Evolutionary conservation across 2,797 vertebrate species (phyloP), one percentile per base, ranked within the genome.

Genomic region (Sebastolobus alascanus): DNA sequence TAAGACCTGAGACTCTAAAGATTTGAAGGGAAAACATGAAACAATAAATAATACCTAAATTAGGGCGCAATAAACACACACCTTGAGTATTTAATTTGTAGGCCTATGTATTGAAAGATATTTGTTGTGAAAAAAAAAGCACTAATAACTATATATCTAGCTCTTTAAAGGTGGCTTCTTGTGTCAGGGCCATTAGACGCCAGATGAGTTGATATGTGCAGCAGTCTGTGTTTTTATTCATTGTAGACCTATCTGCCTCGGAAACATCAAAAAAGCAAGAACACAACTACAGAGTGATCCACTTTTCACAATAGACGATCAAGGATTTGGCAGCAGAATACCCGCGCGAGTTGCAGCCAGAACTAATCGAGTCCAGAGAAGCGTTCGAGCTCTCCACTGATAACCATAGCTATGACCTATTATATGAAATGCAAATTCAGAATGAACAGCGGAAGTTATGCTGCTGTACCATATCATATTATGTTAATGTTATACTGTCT

Each of bases 301-400:
- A 58, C 88, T 75, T 38, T 40, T 8, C 0, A 0, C 1, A 33
- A 84, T 79, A 88, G 46, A 90, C 79, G 87, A 93, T 92, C 72
- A 11, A 11, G 35, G 29, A 67, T 8, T 22, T 35, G 25, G 20
- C 59, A 1, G 3, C 2, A n/a, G 59, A 93, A 83, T 69, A 85
- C 91, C 91, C 93, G 94, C 94, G 94, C 87, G 83, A 77, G 79
- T 72, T 22, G 67, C 89, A 95, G 94, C 7, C 94, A 89, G 22
- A 64, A 90, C 5, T 50, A 93, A 80, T 80, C 16, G 89, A 94
- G 22, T 38, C 4, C 0, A 76, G 91, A 92, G 20, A 73, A 43
- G 11, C 37, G 63, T 0, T 20, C 18, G 46, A 0, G 46, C 18
- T 20, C 46, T 50, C 46, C 7, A 20, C 18, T 20, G 46, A 50